Conservation (phyloP, 2,113 vertebrate species). For the Cyanoderma ruficeps region DNA sequence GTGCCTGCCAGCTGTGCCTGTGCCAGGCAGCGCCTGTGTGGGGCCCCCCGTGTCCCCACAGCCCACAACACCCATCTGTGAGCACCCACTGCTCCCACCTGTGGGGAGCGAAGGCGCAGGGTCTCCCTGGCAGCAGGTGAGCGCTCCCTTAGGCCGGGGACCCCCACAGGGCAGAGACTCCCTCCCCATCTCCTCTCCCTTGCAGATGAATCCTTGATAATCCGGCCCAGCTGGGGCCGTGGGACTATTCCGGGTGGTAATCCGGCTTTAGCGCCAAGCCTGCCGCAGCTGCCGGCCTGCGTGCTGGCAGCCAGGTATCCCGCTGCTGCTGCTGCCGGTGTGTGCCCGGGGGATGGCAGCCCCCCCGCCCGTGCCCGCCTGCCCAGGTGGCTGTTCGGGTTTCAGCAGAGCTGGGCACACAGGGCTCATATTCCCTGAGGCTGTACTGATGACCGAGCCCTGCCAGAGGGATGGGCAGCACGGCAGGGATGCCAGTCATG, state of each 20-base stretch:
- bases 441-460: background rate
- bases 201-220: conserved; percentile 16
- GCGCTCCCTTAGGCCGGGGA: background rate
- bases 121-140: background rate
- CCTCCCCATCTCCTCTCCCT: background rate
- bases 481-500: background rate
- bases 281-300: conserved; percentile 9
- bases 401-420: background rate
- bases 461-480: background rate
- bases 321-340: background rate
- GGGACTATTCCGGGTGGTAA: conserved; percentile 47
- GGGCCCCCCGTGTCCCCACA: fast-evolving
- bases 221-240: background rate
- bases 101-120: fast-evolving
- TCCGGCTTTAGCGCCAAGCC: conserved; percentile 48
- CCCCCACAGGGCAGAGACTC: background rate
- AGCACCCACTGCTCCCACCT: background rate
- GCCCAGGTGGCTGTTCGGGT: background rate
- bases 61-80: fast-evolving
- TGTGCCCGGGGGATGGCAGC: background rate
- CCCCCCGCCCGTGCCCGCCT: fast-evolving
- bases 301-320: conserved; percentile 6
- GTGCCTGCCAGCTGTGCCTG: background rate
- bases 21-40: fast-evolving
- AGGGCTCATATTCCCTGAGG: background rate